Conservation (phyloP, 35 echinoderm and acorn worm species). For the Ophioderma brevispina region DNA sequence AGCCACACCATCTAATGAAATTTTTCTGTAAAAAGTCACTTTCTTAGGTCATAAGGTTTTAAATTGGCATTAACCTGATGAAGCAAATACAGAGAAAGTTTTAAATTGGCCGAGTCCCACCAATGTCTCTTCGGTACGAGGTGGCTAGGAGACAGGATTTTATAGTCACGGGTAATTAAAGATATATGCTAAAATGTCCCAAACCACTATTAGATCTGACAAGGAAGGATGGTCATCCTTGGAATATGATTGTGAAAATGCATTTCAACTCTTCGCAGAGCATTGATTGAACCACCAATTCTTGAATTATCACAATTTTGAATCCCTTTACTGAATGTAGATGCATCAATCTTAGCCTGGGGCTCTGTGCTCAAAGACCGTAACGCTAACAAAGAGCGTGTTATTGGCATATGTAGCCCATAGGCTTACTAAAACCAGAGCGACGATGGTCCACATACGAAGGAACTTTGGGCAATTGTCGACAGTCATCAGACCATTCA, state of each 20-base stretch:
- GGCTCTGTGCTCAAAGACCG: neutral
- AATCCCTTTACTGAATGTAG: too few species aligned
- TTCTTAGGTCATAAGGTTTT: conserved; percentile 66
- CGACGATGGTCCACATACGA: conserved; percentile 39
- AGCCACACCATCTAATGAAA: conserved; percentile 8
- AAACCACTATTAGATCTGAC: neutral
- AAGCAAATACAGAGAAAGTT: conserved; percentile 15
- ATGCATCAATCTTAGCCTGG: neutral
- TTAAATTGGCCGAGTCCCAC: conserved; percentile 40
- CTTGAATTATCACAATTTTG: too few species aligned
- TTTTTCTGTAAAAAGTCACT: conserved; percentile 24
- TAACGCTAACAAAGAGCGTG: neutral
- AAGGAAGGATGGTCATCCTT: neutral
- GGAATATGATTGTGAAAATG: neutral
- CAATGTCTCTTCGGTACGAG: neutral
- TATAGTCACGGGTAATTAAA: neutral
- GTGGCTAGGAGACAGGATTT: neutral
- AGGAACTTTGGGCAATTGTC: conserved; percentile 26
- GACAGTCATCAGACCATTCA: too few species aligned
- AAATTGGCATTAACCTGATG: conserved; percentile 35
- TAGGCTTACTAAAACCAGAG: conserved; percentile 3
- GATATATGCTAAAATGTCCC: too few species aligned
- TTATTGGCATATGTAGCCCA: conserved; percentile 18
- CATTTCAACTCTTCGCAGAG: neutral
- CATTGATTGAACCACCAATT: too few species aligned